A percentile compares a stretch with the other conserved stretches of the same genome.
These are phyloP conservation scores for Eciton burchellii DNA, from an alignment of 1,140 invertebrate genomes.

Conservation along the genomic window DNA sequence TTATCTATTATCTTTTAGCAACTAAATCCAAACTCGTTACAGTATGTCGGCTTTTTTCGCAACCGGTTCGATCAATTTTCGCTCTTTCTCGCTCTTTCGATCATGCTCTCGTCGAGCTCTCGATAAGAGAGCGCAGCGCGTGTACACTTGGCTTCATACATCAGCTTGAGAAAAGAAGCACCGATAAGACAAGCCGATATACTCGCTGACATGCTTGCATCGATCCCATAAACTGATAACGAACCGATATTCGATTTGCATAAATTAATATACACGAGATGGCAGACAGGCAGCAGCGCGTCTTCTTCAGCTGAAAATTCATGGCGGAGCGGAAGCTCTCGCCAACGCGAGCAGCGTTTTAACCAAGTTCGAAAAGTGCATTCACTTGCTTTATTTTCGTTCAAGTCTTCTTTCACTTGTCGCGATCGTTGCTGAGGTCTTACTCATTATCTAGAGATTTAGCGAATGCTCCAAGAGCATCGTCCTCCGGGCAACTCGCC, in stretches of 20 bases:
- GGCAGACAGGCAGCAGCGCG: no score
- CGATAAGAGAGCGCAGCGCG: constrained; percentile 50
- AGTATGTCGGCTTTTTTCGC: constrained; percentile 18
- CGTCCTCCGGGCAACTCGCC: no score
- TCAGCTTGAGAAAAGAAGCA: constrained; percentile 46
- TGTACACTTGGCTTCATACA: constrained; percentile 52
- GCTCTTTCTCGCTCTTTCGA: background rate
- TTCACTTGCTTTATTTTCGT: no score
- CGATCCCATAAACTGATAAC: constrained; percentile 73
- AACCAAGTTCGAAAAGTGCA: no score
- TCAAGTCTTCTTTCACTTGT: no score
- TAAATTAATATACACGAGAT: constrained; percentile 71
- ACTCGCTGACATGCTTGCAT: constrained; percentile 55
- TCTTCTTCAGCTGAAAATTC: no score
- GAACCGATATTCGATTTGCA: constrained; percentile 75
- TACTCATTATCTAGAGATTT: no score
- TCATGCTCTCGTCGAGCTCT: constrained; percentile 20
- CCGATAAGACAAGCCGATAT: constrained; percentile 38
- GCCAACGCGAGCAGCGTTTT: no score
- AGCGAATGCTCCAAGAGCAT: no score
- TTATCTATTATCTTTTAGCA: constrained; percentile 41
- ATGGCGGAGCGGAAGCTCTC: no score
- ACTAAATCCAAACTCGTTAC: constrained; percentile 34
- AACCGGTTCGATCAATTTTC: constrained; percentile 42
- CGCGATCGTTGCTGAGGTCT: no score